Evolutionary conservation across 1,140 invertebrate genomes (phyloP).

Genomic region (Melitaea cinxia): DNA sequence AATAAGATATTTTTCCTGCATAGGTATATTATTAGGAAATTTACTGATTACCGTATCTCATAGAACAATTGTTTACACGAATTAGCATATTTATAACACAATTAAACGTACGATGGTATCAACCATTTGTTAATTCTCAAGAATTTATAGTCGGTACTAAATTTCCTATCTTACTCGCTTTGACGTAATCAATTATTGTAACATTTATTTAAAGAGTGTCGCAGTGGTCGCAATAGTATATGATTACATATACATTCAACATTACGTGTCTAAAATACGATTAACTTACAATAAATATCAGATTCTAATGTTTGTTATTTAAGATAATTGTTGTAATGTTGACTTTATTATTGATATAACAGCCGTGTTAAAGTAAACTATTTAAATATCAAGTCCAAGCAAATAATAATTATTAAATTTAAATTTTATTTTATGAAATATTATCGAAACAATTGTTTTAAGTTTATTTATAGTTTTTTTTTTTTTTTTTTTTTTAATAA

Average conservation of each 20-base stretch:
- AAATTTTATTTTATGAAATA: too few species aligned
- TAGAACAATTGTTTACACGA: neutral
- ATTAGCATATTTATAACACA: neutral
- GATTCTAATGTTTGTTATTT: neutral
- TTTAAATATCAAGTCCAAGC: too few species aligned
- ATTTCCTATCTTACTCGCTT: neutral
- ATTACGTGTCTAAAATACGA: neutral
- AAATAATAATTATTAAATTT: too few species aligned
- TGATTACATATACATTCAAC: neutral
- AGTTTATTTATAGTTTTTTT: too few species aligned
- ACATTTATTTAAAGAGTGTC: neutral
- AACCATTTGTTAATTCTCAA: neutral
- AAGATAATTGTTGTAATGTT: too few species aligned
- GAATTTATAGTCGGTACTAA: neutral
- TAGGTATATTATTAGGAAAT: neutral
- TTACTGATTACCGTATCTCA: neutral
- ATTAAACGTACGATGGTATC: neutral
- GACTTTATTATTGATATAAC: too few species aligned
- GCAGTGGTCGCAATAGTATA: neutral
- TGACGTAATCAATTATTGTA: slow-evolving; percentile 5
- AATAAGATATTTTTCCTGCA: neutral
- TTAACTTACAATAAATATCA: neutral
- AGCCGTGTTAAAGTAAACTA: too few species aligned
- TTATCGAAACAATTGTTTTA: too few species aligned
- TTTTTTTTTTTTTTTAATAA: too few species aligned